Evolutionary conservation across 2,888 invertebrate species (phyloP), one percentile per base, ranked within the genome.

Genomic region (Balanococcus diminutus): DNA sequence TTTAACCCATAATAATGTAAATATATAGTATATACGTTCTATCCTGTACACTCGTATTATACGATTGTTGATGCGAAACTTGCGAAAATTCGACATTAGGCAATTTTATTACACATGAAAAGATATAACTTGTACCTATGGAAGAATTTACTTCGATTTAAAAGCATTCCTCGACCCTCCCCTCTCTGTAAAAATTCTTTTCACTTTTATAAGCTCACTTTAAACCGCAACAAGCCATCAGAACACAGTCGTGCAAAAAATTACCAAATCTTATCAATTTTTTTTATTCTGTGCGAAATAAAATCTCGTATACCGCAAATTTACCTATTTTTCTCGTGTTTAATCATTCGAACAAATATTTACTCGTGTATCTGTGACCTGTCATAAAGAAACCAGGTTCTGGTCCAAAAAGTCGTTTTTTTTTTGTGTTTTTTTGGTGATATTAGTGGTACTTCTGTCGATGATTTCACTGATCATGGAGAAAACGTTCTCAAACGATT

Each of bases 321-420:
- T 28, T 79, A 36, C 75, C 36, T 22, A 79, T 79, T 79, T 79
- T 11, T 79, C 19, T 32, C 75, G 16, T 32, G 75, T 79, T 16
- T 36, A 36, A 79, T 79, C 75, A 79, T 79, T 79, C 75, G 67
- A 79, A 16, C 75, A 79, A 79, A 79, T 79, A 79, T 79, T 79
- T 72, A 72, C 31, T 72, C 72, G 14, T 8, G 51, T 19, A 51
- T n/a, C n/a, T n/a, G n/a, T n/a, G n/a, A n/a, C n/a, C n/a, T n/a
- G n/a, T n/a, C n/a, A n/a, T n/a, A n/a, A n/a, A n/a, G n/a, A n/a
- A n/a, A n/a, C n/a, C n/a, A n/a, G n/a, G n/a, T n/a, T n/a, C n/a
- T n/a, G n/a, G n/a, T n/a, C n/a, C n/a, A n/a, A n/a, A n/a, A n/a
- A n/a, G n/a, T n/a, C n/a, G n/a, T n/a, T n/a, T n/a, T n/a, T n/a